These are phyloP conservation scores for Tethya wilhelma DNA, from an alignment of 37 sponge, comb jelly and placozoan species.

Conservation along the genomic window DNA sequence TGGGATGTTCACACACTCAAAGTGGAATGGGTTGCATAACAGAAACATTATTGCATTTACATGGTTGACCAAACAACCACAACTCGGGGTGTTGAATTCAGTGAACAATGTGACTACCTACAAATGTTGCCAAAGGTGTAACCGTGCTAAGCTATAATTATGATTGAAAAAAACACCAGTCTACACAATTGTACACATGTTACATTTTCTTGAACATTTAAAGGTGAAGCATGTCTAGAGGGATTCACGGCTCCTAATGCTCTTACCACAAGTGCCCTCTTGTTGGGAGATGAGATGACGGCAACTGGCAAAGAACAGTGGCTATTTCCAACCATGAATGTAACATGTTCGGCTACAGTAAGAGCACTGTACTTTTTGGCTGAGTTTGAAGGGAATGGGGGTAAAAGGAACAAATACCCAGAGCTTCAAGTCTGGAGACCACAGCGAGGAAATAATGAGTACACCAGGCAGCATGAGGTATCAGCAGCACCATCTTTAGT, in stretches of 20 bases:
- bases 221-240: background rate
- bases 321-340: background rate
- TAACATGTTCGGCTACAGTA: slow-evolving; percentile 5
- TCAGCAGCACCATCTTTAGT: background rate
- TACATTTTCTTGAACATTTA: no score
- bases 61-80: no score
- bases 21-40: no score
- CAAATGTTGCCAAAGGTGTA: no score
- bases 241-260: background rate
- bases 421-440: slow-evolving; percentile 24
- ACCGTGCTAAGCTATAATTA: no score
- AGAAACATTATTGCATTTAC: no score
- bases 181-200: background rate
- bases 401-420: slow-evolving; percentile 5
- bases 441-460: background rate
- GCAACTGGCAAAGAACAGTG: background rate
- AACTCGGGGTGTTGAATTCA: no score
- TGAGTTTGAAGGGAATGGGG: background rate
- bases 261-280: background rate
- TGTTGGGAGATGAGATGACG: background rate
- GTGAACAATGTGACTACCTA: no score
- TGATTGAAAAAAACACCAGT: background rate
- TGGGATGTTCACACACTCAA: no score
- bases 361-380: slow-evolving; percentile 1
- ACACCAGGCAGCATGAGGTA: background rate